phyloP scores from a whole-genome alignment of 1,140 invertebrate species.

The Drosophila kepulauana region DNA sequence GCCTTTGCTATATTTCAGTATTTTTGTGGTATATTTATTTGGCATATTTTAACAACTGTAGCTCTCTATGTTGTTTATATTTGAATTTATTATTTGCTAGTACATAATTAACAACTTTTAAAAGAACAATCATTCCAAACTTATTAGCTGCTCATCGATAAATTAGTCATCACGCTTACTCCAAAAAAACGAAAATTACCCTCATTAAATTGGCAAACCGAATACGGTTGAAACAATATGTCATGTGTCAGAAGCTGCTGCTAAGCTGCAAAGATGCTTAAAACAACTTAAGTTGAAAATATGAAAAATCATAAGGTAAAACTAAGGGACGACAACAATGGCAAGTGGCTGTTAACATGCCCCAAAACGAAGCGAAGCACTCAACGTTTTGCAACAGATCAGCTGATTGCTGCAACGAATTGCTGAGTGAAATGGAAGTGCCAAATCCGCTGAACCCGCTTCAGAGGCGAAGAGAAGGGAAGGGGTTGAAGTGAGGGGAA shows the following conservation, averaged over 20 bases:
- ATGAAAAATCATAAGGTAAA: constrained; percentile 41
- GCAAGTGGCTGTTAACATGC: constrained; percentile 51
- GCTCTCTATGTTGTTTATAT: too few species aligned
- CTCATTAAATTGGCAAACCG: not conserved
- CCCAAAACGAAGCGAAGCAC: constrained; percentile 45
- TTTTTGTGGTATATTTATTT: too few species aligned
- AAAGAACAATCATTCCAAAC: too few species aligned
- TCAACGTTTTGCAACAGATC: constrained; percentile 44
- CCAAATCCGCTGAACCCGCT: constrained; percentile 56
- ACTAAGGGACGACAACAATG: constrained; percentile 50
- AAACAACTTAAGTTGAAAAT: constrained; percentile 33
- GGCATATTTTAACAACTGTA: too few species aligned
- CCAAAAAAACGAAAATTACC: too few species aligned
- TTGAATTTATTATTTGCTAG: too few species aligned
- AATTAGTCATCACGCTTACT: too few species aligned
- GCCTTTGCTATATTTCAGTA: too few species aligned
- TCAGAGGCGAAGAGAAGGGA: not conserved
- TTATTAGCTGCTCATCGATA: too few species aligned
- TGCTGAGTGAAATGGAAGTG: constrained; percentile 68
- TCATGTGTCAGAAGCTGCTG: constrained; percentile 65
- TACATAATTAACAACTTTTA: too few species aligned
- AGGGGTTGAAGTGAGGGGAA: not conserved
- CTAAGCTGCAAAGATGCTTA: constrained; percentile 76
- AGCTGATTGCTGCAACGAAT: constrained; percentile 62
- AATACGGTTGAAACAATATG: constrained; percentile 56